These are phyloP conservation scores for Drosophila pandora DNA, from an alignment of 1,140 invertebrate species.

Conservation along the genomic window DNA sequence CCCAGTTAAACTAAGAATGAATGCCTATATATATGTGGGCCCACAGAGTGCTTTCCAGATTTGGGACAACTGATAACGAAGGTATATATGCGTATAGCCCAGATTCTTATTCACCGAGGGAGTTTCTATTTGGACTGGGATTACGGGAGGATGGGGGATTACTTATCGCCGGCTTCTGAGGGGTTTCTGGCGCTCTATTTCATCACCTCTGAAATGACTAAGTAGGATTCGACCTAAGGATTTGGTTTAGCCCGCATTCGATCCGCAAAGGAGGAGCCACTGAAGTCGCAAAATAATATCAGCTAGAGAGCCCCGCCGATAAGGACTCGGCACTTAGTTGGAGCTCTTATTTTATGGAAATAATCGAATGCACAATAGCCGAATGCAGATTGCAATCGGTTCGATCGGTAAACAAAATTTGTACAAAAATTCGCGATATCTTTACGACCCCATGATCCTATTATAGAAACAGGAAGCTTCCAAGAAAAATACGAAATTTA, in stretches of 20 bases:
- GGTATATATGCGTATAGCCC: constrained; percentile 2
- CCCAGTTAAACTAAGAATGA: constrained; percentile 1
- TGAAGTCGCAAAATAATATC: constrained; percentile 42
- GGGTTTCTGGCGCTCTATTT: constrained; percentile 6
- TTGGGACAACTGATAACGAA: constrained; percentile 12
- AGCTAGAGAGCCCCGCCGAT: constrained; percentile 37
- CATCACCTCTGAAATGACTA: constrained; percentile 1
- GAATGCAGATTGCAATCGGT: background rate
- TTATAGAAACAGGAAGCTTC: constrained; percentile 41
- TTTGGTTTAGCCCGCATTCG: background rate
- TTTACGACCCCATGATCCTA: constrained; percentile 16
- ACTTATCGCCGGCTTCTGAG: background rate
- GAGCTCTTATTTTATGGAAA: constrained; percentile 9
- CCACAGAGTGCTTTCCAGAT: background rate
- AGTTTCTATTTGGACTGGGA: constrained; percentile 1
- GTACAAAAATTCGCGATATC: constrained; percentile 4
- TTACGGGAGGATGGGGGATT: background rate
- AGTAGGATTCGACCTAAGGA: constrained; percentile 27
- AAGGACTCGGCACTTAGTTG: constrained; percentile 8
- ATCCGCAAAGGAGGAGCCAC: constrained; percentile 1
- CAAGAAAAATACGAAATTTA: constrained; percentile 11
- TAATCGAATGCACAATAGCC: constrained; percentile 16
- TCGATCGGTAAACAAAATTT: constrained; percentile 5
- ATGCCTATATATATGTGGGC: background rate
- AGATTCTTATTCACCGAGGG: constrained; percentile 3